Evolutionary conservation across 2,113 vertebrate species (phyloP), one percentile per base, ranked within the genome.

Genomic region (Xiphophorus couchianus): DNA sequence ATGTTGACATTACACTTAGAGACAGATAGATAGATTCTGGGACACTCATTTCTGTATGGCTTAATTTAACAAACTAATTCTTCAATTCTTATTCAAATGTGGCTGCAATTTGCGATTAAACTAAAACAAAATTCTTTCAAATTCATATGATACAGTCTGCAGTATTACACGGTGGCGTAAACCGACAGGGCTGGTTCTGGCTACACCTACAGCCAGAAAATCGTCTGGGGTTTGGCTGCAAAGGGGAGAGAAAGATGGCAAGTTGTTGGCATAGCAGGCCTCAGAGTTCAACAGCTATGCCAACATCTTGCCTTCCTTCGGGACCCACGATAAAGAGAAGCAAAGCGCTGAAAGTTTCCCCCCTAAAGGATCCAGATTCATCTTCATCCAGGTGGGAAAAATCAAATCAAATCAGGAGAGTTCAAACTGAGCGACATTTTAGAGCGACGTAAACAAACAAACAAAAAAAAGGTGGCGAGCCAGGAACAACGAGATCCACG

Each of bases 221-320:
- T 48, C 30, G 30, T 14, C n/a, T 22, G 9, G 12, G 12, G 3
- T 12, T 19, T 48, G 28, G 82, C 78, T 61, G 86, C 81, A 77
- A 39, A 71, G 66, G 89, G 88, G 31, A 77, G 73, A 85, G 89
- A 94, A 91, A 85, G 89, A 91, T 84, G 92, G 87, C 93, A 93
- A 88, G 78, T 73, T 88, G 84, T 65, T 85, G 88, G 92, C 92
- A 93, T 91, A 94, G 92, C 93, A 89, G 92, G 87, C 78, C 66
- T 44, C 60, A 61, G 0, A 86, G 69, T 19, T 81, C 77, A 86
- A 86, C 92, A 92, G 90, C 92, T 94, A 92, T 93, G 93, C 93
- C 93, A 92, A 90, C 84, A 94, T 94, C 93, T 94, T 94, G 93
- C 93, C 93, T 89, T 84, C 93, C 78, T 88, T 93, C 89, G 65